These are phyloP conservation scores for Nycticryphes semicollaris DNA, from an alignment of 2,113 vertebrate species.

Conservation along the genomic window DNA sequence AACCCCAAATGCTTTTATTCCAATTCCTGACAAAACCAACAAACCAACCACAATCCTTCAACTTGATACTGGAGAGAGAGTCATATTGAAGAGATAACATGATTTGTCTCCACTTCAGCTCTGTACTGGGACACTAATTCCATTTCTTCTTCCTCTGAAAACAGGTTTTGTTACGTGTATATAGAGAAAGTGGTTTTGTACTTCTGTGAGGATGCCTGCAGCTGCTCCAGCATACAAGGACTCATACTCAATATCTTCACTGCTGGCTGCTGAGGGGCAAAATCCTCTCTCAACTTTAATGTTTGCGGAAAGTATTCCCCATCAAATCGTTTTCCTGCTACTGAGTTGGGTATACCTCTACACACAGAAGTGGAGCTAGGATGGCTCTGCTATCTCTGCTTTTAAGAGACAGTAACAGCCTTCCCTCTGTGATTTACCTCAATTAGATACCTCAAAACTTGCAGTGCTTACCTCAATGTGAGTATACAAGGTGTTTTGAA, in stretches of 20 bases:
- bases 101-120: not conserved
- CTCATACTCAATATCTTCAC: not conserved
- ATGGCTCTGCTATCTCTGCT: not conserved
- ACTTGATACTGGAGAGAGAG: not conserved
- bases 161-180: fast-evolving
- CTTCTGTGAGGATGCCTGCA: not conserved
- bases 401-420: not conserved
- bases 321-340: not conserved
- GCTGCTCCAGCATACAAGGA: not conserved
- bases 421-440: not conserved
- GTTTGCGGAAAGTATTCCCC: not conserved
- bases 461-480: not conserved
- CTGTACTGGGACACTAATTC: not conserved
- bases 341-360: not conserved
- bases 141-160: not conserved
- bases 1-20: not conserved
- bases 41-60: not conserved
- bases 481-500: not conserved
- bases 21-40: not conserved
- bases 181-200: not conserved
- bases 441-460: not conserved
- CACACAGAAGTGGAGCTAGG: fast-evolving
- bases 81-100: not conserved
- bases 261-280: not conserved
- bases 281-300: not conserved